Conservation (phyloP, 2,888 invertebrate species). For the Leistus spinibarbis region DNA sequence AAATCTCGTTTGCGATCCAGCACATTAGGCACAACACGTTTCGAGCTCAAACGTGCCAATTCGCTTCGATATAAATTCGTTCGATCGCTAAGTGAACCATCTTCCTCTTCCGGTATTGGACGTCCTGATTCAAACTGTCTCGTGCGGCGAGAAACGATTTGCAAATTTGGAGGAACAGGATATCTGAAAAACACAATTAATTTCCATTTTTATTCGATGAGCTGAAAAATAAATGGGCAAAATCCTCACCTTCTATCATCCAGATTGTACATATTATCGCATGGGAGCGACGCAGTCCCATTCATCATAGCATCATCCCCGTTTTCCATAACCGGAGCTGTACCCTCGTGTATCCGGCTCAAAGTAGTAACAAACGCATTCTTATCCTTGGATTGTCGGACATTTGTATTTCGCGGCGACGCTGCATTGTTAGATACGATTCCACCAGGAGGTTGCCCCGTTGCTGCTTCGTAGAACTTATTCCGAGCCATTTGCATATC, state of each 20-base stretch:
- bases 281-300: slow-evolving; percentile 57
- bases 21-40: slow-evolving; percentile 76
- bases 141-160: slow-evolving; percentile 75
- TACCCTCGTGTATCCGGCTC: slow-evolving; percentile 67
- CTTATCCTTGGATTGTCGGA: slow-evolving; percentile 56
- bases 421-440: slow-evolving; percentile 17
- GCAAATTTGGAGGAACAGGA: slow-evolving; percentile 57
- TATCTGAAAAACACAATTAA: too few species aligned
- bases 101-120: slow-evolving; percentile 61
- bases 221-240: too few species aligned
- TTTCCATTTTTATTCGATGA: too few species aligned
- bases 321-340: slow-evolving; percentile 44
- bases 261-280: slow-evolving; percentile 45
- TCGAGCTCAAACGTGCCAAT: slow-evolving; percentile 66
- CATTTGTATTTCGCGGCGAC: slow-evolving; percentile 35
- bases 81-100: slow-evolving; percentile 63
- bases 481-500: slow-evolving; percentile 38
- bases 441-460: slow-evolving; percentile 27
- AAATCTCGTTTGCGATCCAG: slow-evolving; percentile 74
- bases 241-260: slow-evolving; percentile 58
- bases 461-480: slow-evolving; percentile 35
- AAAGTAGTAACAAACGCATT: slow-evolving; percentile 65
- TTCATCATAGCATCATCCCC: slow-evolving; percentile 58
- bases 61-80: slow-evolving; percentile 73
- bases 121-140: slow-evolving; percentile 74